phyloP scores from a whole-genome alignment of 2,797 vertebrate genomes.

The Enteromius argenteus region DNA sequence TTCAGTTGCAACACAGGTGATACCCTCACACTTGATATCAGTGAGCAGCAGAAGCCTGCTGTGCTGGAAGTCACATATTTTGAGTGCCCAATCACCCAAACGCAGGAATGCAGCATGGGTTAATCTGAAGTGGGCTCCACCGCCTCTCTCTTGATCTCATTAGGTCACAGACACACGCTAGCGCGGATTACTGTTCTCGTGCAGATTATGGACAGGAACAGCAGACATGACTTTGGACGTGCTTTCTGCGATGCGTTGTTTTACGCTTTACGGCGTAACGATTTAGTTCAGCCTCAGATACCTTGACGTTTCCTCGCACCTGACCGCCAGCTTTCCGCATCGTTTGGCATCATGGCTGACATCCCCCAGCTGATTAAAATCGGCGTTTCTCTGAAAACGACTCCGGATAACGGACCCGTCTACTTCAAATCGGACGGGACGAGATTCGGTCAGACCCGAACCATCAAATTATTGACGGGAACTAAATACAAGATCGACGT shows the following conservation, averaged over 20 bases:
- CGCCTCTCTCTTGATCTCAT: slow-evolving; percentile 36
- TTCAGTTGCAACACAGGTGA: background rate
- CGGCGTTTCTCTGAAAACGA: slow-evolving; percentile 90
- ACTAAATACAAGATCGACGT: slow-evolving; percentile 94
- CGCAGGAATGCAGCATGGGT: background rate
- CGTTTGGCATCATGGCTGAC: slow-evolving; percentile 81
- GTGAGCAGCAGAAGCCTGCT: background rate
- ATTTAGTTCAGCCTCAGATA: slow-evolving; percentile 15
- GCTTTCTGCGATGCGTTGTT: slow-evolving; percentile 49
- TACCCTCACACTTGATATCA: background rate
- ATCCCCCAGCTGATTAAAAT: slow-evolving; percentile 89
- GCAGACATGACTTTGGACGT: slow-evolving; percentile 34
- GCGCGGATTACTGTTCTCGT: slow-evolving; percentile 29
- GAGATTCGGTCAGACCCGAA: slow-evolving; percentile 93
- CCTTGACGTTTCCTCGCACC: slow-evolving; percentile 25
- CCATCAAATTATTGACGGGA: slow-evolving; percentile 95
- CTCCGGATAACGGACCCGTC: slow-evolving; percentile 90
- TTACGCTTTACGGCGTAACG: slow-evolving; percentile 19
- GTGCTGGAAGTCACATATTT: background rate
- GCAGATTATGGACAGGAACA: slow-evolving; percentile 54
- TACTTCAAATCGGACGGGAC: slow-evolving; percentile 95
- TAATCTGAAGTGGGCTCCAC: background rate
- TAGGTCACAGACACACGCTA: slow-evolving; percentile 9
- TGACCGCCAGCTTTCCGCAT: background rate
- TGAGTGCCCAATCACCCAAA: background rate